These are phyloP conservation scores for Pantelozetes paolii DNA, from an alignment of 2,888 invertebrate species.

Conservation along the genomic window DNA sequence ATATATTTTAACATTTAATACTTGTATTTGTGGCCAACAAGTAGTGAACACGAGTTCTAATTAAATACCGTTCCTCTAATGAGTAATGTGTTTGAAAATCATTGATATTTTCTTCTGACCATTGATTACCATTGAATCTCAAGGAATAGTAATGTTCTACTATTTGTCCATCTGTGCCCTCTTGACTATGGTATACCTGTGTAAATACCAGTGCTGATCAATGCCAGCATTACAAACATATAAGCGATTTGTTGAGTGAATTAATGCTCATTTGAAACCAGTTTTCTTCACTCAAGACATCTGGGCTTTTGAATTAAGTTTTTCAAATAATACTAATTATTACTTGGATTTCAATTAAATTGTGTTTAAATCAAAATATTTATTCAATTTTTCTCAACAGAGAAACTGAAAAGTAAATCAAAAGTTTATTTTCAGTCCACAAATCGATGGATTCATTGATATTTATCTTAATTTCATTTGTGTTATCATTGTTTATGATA, in stretches of 20 bases:
- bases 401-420: no score
- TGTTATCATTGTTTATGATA: conserved; percentile 9
- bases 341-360: not conserved
- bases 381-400: not conserved
- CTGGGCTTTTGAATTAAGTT: not conserved
- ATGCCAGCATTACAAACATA: not conserved
- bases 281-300: conserved; percentile 2
- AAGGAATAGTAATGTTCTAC: not conserved
- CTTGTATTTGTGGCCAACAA: no score
- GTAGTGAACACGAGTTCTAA: no score
- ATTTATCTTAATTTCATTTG: conserved; percentile 10
- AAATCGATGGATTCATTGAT: conserved; percentile 23
- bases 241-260: not conserved
- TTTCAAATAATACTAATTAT: not conserved
- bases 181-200: not conserved
- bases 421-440: not conserved
- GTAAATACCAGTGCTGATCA: not conserved
- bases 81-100: not conserved
- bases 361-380: not conserved
- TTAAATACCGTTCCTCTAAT: not conserved
- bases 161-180: not conserved
- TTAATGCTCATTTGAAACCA: conserved; percentile 2
- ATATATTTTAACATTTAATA: no score
- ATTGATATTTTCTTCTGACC: not conserved
- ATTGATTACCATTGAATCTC: not conserved